Conservation (phyloP, 2,888 invertebrate species). For the Tiliacea aurago region DNA sequence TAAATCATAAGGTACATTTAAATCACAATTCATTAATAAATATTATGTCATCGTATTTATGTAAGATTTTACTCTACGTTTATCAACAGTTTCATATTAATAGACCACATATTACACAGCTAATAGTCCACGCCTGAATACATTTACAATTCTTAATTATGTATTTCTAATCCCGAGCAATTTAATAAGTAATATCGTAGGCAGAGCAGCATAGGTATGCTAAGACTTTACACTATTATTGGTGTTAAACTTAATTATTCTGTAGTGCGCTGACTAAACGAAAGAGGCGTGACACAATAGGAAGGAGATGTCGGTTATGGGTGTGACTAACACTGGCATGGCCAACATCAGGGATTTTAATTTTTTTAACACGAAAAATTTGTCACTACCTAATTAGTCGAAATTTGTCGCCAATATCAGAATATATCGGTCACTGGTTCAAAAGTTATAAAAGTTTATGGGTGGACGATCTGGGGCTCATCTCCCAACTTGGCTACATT, state of each 20-base stretch:
- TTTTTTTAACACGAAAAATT: too few relatives aligned
- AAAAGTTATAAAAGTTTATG: too few relatives aligned
- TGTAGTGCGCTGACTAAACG: neutral
- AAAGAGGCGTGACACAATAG: neutral
- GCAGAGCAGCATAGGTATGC: neutral
- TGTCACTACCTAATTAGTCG: too few relatives aligned
- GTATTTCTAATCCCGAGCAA: slow-evolving; percentile 8
- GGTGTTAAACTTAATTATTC: neutral
- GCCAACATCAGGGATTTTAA: too few relatives aligned
- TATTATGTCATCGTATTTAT: slow-evolving; percentile 12
- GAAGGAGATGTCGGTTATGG: neutral
- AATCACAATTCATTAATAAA: slow-evolving; percentile 30
- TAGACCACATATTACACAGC: neutral
- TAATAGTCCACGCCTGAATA: slow-evolving; percentile 7
- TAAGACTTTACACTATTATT: neutral
- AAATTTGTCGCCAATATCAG: too few relatives aligned
- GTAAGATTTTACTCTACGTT: slow-evolving; percentile 1
- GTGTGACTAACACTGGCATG: too few relatives aligned
- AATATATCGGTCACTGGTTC: too few relatives aligned
- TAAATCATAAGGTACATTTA: slow-evolving; percentile 31
- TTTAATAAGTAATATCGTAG: neutral
- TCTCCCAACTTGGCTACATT: too few relatives aligned
- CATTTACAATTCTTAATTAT: slow-evolving; percentile 1
- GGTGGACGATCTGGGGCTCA: too few relatives aligned
- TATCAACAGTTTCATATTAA: neutral